These are phyloP conservation scores for Plumapathes pennacea DNA, from an alignment of 92 coral and sea anemone genomes.

Conservation along the genomic window DNA sequence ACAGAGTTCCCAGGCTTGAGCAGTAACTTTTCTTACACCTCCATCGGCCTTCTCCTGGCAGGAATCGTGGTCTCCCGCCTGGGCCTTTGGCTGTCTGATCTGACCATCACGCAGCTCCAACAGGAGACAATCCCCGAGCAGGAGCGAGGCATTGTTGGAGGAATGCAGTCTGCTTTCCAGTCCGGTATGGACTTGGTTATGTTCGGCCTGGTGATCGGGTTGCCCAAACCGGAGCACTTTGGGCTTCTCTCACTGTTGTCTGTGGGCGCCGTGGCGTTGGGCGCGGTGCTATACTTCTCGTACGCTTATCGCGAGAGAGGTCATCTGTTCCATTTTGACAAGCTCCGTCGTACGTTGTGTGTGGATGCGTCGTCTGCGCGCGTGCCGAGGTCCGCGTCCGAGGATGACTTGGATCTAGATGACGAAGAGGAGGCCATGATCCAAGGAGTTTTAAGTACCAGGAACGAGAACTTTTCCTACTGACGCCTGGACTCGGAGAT, in stretches of 20 bases:
- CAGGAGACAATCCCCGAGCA: conserved; percentile 83
- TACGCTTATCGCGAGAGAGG: conserved; percentile 85
- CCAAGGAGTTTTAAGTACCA: conserved; percentile 39
- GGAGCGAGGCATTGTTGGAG: conserved; percentile 95
- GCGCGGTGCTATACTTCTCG: conserved; percentile 70
- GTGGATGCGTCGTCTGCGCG: conserved; percentile 6
- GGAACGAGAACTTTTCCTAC: conserved; percentile 36
- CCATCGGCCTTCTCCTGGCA: conserved; percentile 74
- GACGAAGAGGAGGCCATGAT: conserved; percentile 65
- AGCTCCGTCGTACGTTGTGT: conserved; percentile 33
- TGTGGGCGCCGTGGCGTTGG: conserved; percentile 75
- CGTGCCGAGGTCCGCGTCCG: not conserved
- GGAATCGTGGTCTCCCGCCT: conserved; percentile 85
- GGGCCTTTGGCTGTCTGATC: conserved; percentile 92
- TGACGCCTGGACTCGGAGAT: too few relatives aligned
- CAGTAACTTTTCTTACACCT: conserved; percentile 58
- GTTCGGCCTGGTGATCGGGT: conserved; percentile 64
- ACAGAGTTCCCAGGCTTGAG: too few relatives aligned
- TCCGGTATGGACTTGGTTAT: conserved; percentile 64
- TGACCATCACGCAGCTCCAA: conserved; percentile 77
- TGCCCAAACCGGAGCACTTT: conserved; percentile 82
- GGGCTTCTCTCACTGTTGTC: conserved; percentile 80
- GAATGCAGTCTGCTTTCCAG: conserved; percentile 85
- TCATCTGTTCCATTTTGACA: conserved; percentile 85
- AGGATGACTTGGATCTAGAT: conserved; percentile 26